These are phyloP conservation scores for Anticlea derivata DNA, from an alignment of 2,888 invertebrate genomes.

Conservation along the genomic window DNA sequence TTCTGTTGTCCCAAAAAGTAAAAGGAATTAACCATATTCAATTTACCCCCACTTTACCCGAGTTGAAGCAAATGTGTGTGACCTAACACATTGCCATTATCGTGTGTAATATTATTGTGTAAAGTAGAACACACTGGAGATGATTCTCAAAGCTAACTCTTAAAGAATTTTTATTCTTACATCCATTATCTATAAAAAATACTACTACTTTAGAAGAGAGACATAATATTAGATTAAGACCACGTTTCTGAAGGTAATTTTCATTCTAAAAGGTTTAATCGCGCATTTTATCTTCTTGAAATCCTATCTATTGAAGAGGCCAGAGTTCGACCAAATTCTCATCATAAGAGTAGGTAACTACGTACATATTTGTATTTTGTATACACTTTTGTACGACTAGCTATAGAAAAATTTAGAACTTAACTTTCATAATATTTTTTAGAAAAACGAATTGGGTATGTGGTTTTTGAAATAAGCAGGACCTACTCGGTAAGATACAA, in stretches of 20 bases:
- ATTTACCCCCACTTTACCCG: no score
- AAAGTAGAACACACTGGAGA: neutral
- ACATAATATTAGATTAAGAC: slow-evolving; percentile 25
- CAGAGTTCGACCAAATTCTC: neutral
- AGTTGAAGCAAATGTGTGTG: no score
- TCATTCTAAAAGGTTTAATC: slow-evolving; percentile 17
- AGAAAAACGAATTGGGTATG: slow-evolving; percentile 26
- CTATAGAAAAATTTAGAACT: neutral
- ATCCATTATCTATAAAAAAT: slow-evolving; percentile 17
- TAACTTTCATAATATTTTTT: neutral
- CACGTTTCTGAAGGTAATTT: slow-evolving; percentile 20
- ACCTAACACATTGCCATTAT: no score
- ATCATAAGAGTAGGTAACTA: neutral
- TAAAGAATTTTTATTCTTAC: slow-evolving; percentile 6
- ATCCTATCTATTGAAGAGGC: slow-evolving; percentile 25
- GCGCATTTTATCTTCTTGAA: slow-evolving; percentile 19
- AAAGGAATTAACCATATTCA: no score
- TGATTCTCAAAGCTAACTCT: neutral
- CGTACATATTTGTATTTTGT: neutral
- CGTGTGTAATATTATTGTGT: neutral
- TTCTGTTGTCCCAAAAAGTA: no score
- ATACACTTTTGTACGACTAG: neutral
- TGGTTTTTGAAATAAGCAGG: neutral
- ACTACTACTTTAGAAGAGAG: slow-evolving; percentile 27
- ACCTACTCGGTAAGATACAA: neutral